Evolutionary conservation across 2,888 invertebrate species (phyloP).

Genomic region (Scaptomyza cyrtandrae): DNA sequence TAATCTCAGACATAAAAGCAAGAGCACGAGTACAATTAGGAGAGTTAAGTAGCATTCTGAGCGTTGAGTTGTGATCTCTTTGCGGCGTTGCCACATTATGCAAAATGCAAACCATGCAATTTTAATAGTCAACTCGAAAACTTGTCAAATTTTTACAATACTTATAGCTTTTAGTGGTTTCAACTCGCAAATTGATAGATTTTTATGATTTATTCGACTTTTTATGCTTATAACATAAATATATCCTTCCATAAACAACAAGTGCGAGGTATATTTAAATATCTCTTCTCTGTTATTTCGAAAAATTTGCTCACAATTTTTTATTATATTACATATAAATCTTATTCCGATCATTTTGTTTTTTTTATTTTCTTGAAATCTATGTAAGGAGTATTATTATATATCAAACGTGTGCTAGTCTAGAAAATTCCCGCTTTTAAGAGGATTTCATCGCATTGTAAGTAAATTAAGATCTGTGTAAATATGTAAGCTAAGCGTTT

Average conservation of each 20-base stretch:
- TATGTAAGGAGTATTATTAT: too few species aligned
- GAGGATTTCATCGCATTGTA: conserved; percentile 12
- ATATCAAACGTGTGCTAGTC: neutral
- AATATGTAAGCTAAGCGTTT: conserved; percentile 45
- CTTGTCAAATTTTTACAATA: neutral
- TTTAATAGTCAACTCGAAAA: conserved; percentile 30
- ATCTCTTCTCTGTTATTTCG: too few species aligned
- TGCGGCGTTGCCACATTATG: conserved; percentile 18
- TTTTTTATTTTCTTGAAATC: too few species aligned
- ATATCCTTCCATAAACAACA: too few species aligned
- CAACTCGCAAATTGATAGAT: neutral
- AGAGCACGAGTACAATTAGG: conserved; percentile 15
- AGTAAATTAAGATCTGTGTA: conserved; percentile 50
- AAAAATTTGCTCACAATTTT: too few species aligned
- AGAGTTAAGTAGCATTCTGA: conserved; percentile 19
- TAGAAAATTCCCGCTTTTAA: neutral
- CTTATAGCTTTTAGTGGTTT: neutral
- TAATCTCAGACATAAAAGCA: conserved; percentile 51
- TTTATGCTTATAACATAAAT: neutral
- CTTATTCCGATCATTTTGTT: too few species aligned
- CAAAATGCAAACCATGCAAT: conserved; percentile 40
- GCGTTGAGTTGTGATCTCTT: neutral
- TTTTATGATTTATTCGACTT: neutral
- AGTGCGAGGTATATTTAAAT: too few species aligned
- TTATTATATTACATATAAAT: too few species aligned